Percentiles rank a stretch among this genome's conserved stretches.
Evolutionary conservation across 1,140 invertebrate species (phyloP).

Genomic region (Brachionus rotundiformis): DNA sequence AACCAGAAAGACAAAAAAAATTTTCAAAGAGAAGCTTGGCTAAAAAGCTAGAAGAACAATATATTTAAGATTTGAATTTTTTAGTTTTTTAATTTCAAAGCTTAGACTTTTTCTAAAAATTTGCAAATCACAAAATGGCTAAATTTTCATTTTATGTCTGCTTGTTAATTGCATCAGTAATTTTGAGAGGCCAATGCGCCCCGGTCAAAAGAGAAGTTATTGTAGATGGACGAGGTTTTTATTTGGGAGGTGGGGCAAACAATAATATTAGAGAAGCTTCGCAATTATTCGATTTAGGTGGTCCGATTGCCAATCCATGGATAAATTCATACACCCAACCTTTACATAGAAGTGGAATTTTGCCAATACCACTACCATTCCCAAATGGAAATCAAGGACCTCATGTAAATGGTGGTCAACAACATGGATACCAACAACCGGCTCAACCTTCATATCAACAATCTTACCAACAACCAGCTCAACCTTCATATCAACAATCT

Average conservation of each 20-base stretch:
- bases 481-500: background rate
- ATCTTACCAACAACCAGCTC: background rate
- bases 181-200: background rate
- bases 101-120: too few relatives aligned
- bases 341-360: slow-evolving; percentile 37
- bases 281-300: slow-evolving; percentile 44
- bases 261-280: slow-evolving; percentile 49
- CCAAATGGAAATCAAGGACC: background rate
- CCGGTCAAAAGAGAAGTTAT: slow-evolving; percentile 12
- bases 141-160: background rate
- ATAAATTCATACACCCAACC: slow-evolving; percentile 47
- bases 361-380: slow-evolving; percentile 4
- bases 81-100: too few relatives aligned
- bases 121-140: background rate
- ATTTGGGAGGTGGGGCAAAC: slow-evolving; percentile 46
- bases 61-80: too few relatives aligned
- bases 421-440: background rate
- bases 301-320: slow-evolving; percentile 42
- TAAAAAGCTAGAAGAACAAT: too few relatives aligned
- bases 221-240: slow-evolving; percentile 32
- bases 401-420: background rate
- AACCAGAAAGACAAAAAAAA: too few relatives aligned
- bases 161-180: background rate
- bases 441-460: background rate
- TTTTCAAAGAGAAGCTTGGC: too few relatives aligned